Evolutionary conservation across 2,888 invertebrate species (phyloP).

Genomic region (Argyra leucocephala): DNA sequence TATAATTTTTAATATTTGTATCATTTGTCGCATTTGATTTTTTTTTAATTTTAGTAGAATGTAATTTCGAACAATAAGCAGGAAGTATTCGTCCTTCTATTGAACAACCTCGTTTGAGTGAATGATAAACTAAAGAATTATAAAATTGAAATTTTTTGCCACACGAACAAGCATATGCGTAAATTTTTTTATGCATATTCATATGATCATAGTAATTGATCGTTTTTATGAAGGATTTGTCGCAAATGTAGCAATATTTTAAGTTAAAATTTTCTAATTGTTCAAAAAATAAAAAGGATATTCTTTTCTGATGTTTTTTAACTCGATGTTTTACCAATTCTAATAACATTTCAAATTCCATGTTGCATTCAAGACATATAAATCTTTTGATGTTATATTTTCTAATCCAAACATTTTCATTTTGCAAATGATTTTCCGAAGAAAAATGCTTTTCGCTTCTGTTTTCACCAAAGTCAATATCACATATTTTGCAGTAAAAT

Average conservation of each 20-base stretch:
- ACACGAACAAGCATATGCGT: background rate
- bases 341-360: background rate
- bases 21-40: background rate
- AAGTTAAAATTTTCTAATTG: constrained; percentile 1
- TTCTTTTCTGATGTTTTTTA: background rate
- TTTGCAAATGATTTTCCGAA: background rate
- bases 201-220: constrained; percentile 1
- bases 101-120: background rate
- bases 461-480: background rate
- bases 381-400: background rate
- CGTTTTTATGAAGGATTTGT: background rate
- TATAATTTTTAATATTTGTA: background rate
- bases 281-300: background rate
- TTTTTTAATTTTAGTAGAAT: background rate
- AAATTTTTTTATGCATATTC: constrained; percentile 1
- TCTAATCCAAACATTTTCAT: constrained; percentile 1
- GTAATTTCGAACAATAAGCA: background rate
- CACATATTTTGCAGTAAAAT: background rate
- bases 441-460: background rate
- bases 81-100: background rate
- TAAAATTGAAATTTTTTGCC: background rate
- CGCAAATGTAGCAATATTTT: background rate
- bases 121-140: background rate
- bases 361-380: background rate
- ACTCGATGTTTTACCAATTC: background rate